Base-by-base conservation (phyloP, 1,140 invertebrate species). In the Papilio aristodemus region DNA sequence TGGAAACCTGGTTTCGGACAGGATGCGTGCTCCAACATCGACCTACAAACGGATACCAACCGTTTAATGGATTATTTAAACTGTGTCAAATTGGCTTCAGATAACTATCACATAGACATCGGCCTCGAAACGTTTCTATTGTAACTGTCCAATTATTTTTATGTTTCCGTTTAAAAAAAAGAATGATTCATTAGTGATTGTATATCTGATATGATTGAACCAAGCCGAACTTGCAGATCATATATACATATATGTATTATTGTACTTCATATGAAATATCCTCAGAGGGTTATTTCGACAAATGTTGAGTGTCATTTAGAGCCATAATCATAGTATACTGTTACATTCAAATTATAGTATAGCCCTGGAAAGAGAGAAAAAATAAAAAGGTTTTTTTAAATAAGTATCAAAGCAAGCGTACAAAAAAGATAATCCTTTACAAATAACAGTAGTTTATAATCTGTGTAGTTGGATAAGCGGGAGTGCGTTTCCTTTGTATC, bases 401-500 rank as follows among this genome's bases (percentile, higher is more conserved):
- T n/a, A n/a, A n/a, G n/a, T n/a, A n/a, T n/a, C n/a, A n/a, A n/a
- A n/a, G n/a, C n/a, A n/a, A n/a, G n/a, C n/a, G n/a, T n/a, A n/a
- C n/a, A 22, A 54, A 54, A 25, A 54, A 25, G 2, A 54, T 25
- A 25, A 54, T 54, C 22, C 19, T 13, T 54, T 25, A 22, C 6
- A 10, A n/a, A 11, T 43, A 17, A 37, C 17, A n/a, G 38, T 41
- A 43, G 41, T 50, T 46, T 19, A 37, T 63, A 43, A 27, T 50
- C 25, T 50, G 41, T 50, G 39, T 54, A 50, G 17, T 54, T 57
- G 54, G 32, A 46, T 63, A 79, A 50, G 46, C 46, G 84, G 81
- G 84, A 87, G 85, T 87, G 83, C 84, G 84, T 83, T 85, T 77
- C 73, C 70, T 80, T 76, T 71, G 69, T 77, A 74, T 71, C 76